phyloP scores from a whole-genome alignment of 2,113 vertebrate species.

The Antennarius striatus region DNA sequence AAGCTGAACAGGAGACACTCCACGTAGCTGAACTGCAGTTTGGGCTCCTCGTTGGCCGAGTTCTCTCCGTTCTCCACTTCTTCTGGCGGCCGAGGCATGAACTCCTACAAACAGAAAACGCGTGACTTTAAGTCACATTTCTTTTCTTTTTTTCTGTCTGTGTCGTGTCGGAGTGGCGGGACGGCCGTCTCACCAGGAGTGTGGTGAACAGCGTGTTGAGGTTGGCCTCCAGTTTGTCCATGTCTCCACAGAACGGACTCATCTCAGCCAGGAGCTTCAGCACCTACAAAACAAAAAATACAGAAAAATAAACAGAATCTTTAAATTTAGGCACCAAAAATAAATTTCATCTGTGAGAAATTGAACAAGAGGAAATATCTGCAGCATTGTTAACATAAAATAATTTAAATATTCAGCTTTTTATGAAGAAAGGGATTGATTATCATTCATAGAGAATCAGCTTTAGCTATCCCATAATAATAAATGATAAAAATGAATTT shows the following conservation, averaged over 20 bases:
- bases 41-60: slow-evolving; percentile 89
- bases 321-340: too few relatives aligned
- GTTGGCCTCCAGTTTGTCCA: slow-evolving; percentile 98
- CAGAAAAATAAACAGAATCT: too few relatives aligned
- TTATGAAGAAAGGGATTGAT: too few relatives aligned
- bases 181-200: slow-evolving; percentile 85
- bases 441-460: too few relatives aligned
- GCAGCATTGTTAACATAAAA: too few relatives aligned
- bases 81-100: slow-evolving; percentile 96
- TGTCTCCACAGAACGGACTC: slow-evolving; percentile 97
- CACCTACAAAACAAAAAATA: slow-evolving; percentile 85
- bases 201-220: slow-evolving; percentile 96
- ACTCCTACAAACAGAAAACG: slow-evolving; percentile 80
- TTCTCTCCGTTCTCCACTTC: slow-evolving; percentile 97
- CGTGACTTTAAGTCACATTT: too few relatives aligned
- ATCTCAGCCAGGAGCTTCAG: slow-evolving; percentile 97
- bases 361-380: too few relatives aligned
- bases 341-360: too few relatives aligned
- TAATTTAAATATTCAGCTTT: too few relatives aligned
- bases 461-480: too few relatives aligned
- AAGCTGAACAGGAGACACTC: slow-evolving; percentile 96
- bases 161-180: not conserved
- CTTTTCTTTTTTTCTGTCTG: not conserved
- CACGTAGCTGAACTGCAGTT: slow-evolving; percentile 97
- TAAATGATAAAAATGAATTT: too few relatives aligned